These are phyloP conservation scores for Suncus etruscus DNA, from an alignment of 2,113 vertebrate genomes.

Conservation along the genomic window DNA sequence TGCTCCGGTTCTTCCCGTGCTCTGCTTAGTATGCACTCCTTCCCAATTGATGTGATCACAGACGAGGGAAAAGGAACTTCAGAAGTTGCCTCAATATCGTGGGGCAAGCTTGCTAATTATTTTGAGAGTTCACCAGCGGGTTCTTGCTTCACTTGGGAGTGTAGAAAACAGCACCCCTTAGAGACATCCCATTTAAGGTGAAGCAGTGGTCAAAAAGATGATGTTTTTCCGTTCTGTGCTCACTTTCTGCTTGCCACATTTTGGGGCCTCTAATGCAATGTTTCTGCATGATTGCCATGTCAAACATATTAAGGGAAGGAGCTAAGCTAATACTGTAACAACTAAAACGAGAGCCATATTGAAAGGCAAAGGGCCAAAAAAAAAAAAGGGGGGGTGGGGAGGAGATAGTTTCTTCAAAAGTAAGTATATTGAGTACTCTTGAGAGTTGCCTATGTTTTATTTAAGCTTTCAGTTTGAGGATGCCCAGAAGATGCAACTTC, in stretches of 20 bases:
- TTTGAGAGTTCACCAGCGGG: slow-evolving; percentile 42
- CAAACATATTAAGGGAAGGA: slow-evolving; percentile 30
- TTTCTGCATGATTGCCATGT: neutral
- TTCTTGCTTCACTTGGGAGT: slow-evolving; percentile 23
- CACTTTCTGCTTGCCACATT: slow-evolving; percentile 49
- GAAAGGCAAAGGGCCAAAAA: neutral
- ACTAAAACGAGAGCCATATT: slow-evolving; percentile 38
- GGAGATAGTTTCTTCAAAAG: neutral
- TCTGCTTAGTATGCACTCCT: too few relatives aligned
- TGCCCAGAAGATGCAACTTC: too few relatives aligned
- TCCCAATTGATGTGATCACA: too few relatives aligned
- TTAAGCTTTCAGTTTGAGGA: too few relatives aligned
- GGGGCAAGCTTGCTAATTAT: slow-evolving; percentile 31
- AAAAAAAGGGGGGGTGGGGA: neutral
- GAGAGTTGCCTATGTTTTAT: slow-evolving; percentile 13
- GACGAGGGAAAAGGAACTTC: neutral
- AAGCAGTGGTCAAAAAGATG: slow-evolving; percentile 51
- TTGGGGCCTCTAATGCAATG: slow-evolving; percentile 17
- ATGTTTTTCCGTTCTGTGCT: slow-evolving; percentile 49
- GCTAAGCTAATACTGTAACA: slow-evolving; percentile 37
- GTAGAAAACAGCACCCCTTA: slow-evolving; percentile 51
- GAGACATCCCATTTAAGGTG: slow-evolving; percentile 72
- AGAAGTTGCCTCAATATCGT: slow-evolving; percentile 27
- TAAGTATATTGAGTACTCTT: neutral
- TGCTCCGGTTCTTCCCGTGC: too few relatives aligned